Percentiles rank a stretch among this genome's conserved stretches.
Evolutionary conservation across 2,888 invertebrate species (phyloP).

Genomic region (Plutella xylostella): DNA sequence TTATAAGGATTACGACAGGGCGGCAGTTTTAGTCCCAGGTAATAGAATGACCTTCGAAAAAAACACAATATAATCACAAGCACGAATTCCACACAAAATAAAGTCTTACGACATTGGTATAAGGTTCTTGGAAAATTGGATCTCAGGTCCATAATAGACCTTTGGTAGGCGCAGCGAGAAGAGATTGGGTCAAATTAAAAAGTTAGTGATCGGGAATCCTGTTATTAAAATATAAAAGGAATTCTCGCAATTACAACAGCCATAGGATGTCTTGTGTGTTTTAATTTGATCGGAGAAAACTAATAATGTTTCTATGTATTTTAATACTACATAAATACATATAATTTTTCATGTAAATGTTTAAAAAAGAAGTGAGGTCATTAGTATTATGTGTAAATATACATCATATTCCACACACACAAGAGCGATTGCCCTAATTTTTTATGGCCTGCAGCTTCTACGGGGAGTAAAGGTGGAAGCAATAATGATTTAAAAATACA

Average conservation of each 20-base stretch:
- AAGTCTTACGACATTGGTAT: neutral
- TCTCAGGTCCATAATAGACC: slow-evolving; percentile 2
- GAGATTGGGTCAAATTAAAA: slow-evolving; percentile 5
- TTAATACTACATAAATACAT: too few relatives aligned
- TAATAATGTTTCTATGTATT: too few relatives aligned
- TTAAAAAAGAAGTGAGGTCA: too few relatives aligned
- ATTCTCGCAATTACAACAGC: slow-evolving; percentile 3
- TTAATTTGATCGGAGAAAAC: too few relatives aligned
- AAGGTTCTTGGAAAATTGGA: neutral
- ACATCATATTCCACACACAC: too few relatives aligned
- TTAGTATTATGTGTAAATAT: too few relatives aligned
- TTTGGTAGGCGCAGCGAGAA: slow-evolving; percentile 3
- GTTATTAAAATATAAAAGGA: slow-evolving; percentile 4
- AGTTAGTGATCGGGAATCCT: neutral
- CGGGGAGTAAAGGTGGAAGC: too few relatives aligned
- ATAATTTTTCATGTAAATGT: too few relatives aligned
- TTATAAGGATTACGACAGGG: slow-evolving; percentile 57
- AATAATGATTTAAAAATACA: neutral
- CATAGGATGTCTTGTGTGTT: too few relatives aligned
- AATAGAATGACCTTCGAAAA: slow-evolving; percentile 28
- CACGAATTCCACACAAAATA: neutral
- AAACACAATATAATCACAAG: neutral
- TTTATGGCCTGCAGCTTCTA: too few relatives aligned
- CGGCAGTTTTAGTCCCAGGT: slow-evolving; percentile 38
- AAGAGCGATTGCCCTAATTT: too few relatives aligned